Conservation (phyloP, 2,113 vertebrate species). For the Oenanthe oenanthe region DNA sequence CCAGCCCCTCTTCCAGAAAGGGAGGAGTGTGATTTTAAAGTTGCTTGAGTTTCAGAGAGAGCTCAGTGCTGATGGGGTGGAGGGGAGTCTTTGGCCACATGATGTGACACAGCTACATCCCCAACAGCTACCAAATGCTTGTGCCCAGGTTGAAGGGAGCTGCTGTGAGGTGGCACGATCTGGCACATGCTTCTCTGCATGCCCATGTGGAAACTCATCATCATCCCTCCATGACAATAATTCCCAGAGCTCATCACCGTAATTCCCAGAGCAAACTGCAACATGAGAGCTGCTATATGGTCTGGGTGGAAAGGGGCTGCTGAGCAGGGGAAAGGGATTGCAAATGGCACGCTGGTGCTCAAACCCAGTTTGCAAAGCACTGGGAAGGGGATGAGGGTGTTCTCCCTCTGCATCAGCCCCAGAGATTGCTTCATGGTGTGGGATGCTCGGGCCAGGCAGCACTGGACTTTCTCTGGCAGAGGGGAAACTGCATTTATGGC, state of each 20-base stretch:
- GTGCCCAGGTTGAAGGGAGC: not conserved
- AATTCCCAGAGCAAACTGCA: not conserved
- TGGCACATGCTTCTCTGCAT: fast-evolving
- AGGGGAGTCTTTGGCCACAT: not conserved
- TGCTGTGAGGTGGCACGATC: not conserved
- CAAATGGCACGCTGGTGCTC: fast-evolving
- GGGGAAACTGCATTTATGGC: not conserved
- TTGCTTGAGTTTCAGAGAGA: not conserved
- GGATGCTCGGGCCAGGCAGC: not conserved
- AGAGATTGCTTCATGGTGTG: not conserved
- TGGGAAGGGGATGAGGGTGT: not conserved
- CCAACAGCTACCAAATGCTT: fast-evolving
- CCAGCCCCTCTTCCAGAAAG: slow-evolving; percentile 11
- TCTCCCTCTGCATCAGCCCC: not conserved
- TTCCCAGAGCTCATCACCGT: not conserved
- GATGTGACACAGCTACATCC: not conserved
- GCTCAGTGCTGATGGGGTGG: not conserved
- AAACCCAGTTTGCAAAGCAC: not conserved
- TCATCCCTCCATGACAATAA: not conserved
- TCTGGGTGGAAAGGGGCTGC: not conserved
- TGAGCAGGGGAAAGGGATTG: not conserved
- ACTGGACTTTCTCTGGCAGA: fast-evolving
- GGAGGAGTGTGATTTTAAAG: not conserved
- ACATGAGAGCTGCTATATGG: not conserved
- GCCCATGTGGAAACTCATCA: not conserved